A percentile compares a stretch with the other conserved stretches of the same genome.
Conservation (phyloP, 2,888 invertebrate genomes). For the Macrosiphum euphorbiae region DNA sequence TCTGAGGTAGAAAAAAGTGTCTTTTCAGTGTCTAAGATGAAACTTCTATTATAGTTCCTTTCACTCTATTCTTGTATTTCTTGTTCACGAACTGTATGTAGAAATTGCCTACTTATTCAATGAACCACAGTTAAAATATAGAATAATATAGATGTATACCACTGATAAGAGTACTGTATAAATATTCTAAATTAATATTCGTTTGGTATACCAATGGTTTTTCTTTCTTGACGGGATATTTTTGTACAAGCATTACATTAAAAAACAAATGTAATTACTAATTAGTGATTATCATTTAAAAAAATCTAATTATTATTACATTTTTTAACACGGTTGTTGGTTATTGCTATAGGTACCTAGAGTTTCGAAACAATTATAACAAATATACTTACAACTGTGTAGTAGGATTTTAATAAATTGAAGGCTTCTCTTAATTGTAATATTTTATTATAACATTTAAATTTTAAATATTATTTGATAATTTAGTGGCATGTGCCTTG, state of each 20-base stretch:
- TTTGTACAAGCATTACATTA: neutral
- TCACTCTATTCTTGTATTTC: slow-evolving; percentile 27
- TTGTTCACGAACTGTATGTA: neutral
- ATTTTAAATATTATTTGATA: neutral
- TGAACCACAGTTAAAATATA: neutral
- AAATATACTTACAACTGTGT: neutral
- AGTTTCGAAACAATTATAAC: neutral
- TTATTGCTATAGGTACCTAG: neutral
- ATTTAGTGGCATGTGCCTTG: neutral
- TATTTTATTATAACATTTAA: neutral
- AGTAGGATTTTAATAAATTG: neutral
- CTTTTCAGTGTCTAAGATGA: neutral
- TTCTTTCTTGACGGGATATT: neutral
- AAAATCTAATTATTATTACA: neutral
- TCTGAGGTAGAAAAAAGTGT: neutral
- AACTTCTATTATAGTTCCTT: neutral
- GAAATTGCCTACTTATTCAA: slow-evolving; percentile 31
- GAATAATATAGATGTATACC: neutral
- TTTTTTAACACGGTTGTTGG: neutral
- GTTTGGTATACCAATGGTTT: neutral
- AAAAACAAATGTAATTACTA: neutral
- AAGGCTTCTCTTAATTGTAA: neutral
- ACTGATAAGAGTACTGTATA: neutral
- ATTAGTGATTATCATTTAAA: neutral
- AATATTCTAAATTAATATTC: neutral